Evolutionary conservation across 2,113 vertebrate genomes (phyloP).

Genomic region (Cacatua alba): DNA sequence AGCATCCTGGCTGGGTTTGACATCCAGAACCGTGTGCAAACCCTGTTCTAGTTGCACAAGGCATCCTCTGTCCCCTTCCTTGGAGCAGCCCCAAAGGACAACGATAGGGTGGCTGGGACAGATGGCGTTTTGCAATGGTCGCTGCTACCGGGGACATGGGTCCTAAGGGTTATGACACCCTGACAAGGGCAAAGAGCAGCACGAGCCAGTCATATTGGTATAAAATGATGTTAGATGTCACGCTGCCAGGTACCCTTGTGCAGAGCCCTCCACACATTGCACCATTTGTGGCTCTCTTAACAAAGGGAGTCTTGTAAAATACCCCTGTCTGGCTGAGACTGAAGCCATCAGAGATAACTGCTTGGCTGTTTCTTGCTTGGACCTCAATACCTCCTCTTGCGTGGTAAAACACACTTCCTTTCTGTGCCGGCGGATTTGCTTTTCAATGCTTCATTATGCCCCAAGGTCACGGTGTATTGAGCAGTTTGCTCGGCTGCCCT

Average conservation of each 20-base stretch:
- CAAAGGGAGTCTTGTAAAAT: constrained; percentile 15
- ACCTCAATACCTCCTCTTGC: neutral
- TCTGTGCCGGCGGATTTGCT: constrained; percentile 16
- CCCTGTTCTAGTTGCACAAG: neutral
- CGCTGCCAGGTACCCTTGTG: neutral
- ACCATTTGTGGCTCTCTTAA: neutral
- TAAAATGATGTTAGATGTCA: neutral
- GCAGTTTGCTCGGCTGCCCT: neutral
- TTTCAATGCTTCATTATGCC: constrained; percentile 61
- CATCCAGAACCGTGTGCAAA: neutral
- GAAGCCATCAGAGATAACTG: constrained; percentile 16
- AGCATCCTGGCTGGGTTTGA: neutral
- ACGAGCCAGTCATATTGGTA: neutral
- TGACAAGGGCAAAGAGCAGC: neutral
- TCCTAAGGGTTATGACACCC: neutral
- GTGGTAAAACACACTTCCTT: constrained; percentile 23
- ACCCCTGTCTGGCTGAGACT: neutral
- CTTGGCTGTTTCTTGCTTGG: neutral
- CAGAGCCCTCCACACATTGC: neutral
- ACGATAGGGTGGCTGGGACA: accelerated
- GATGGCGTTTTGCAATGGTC: neutral
- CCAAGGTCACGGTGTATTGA: constrained; percentile 5
- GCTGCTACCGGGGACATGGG: accelerated
- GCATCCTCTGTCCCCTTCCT: neutral
- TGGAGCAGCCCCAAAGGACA: accelerated